Base-by-base conservation (phyloP, 2,797 vertebrate species). In the Merluccius polli region DNA sequence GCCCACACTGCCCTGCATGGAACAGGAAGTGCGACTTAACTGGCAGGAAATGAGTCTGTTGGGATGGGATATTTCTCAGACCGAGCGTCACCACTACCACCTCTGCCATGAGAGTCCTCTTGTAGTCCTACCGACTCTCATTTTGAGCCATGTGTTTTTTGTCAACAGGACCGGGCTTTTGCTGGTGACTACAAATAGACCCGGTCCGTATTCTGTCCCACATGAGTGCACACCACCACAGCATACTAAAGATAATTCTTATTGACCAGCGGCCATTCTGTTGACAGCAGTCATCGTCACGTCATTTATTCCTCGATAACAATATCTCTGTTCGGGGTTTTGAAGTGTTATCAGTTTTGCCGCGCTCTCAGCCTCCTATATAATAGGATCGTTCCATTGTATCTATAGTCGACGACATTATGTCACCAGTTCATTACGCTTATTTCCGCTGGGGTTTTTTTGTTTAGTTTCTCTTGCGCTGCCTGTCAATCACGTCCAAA, bases 21-120 rank as follows among this genome's bases (percentile, higher is more conserved):
- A 87, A 86, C 90, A 88, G 92, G 90, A 92, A 92, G 91, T 87
- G 79, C 87, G 85, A 76, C 63, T 81, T 72, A 79, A 80, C 76
- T 74, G 78, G 73, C 80, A 82, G 82, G 86, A 92, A 83, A 89
- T 86, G 24, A 80, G 82, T 89, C 89, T 89, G 72, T 44, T 21
- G 89, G 87, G 89, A 92, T 79, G 74, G 59, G 70, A 80, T 30
- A 59, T 86, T 91, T 92, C 90, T 91, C 88, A 91, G 88, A 87
- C 87, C 9, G 30, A 86, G 81, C 83, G 78, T 85, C 83, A 35
- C 68, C 52, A 8, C 79, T 83, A 85, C 86, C 87, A 85, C 70
- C 52, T 8, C 81, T 83, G 86, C 86, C 89, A 85, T 83, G 75
- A 84, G 86, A 86, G 85, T 73, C 78, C 71, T 82, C 77, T 83